These are phyloP conservation scores for Epinotia brunnichana DNA, from an alignment of 2,888 invertebrate species.

Conservation along the genomic window DNA sequence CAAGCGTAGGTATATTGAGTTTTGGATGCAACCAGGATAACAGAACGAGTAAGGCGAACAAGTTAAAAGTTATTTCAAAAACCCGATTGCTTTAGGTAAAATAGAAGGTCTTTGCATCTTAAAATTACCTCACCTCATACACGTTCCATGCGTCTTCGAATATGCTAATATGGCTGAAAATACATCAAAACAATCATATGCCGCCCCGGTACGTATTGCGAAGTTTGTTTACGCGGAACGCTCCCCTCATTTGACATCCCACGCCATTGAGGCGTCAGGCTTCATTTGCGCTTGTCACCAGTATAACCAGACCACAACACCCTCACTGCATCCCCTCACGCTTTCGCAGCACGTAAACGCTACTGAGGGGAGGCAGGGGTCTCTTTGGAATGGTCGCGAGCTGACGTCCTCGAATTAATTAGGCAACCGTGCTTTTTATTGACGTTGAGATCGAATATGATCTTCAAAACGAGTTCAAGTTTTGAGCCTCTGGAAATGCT, in stretches of 20 bases:
- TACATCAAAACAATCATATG: conserved; percentile 5
- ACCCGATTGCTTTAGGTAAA: background rate
- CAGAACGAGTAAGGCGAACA: too few species aligned
- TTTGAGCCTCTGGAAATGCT: too few species aligned
- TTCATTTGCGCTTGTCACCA: conserved; percentile 57
- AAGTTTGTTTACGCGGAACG: conserved; percentile 33
- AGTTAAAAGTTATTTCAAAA: too few species aligned
- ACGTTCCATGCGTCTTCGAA: background rate
- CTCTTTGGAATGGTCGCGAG: background rate
- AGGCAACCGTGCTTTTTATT: conserved; percentile 60
- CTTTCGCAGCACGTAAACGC: background rate
- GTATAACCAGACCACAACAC: conserved; percentile 3
- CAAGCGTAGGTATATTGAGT: too few species aligned
- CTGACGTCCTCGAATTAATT: conserved; percentile 61
- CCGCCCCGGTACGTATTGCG: conserved; percentile 5
- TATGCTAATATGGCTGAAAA: background rate
- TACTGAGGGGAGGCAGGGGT: conserved; percentile 1
- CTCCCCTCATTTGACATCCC: conserved; percentile 62
- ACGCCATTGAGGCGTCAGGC: conserved; percentile 63
- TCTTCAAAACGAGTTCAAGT: conserved; percentile 8
- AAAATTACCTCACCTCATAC: background rate
- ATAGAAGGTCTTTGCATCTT: background rate
- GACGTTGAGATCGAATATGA: conserved; percentile 49
- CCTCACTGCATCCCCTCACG: conserved; percentile 1
- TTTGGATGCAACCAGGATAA: too few species aligned